Percentiles rank a stretch among this genome's conserved stretches.
These are phyloP conservation scores for Hypotaenidia philippensis DNA, from an alignment of 2,797 vertebrate genomes.

Conservation along the genomic window DNA sequence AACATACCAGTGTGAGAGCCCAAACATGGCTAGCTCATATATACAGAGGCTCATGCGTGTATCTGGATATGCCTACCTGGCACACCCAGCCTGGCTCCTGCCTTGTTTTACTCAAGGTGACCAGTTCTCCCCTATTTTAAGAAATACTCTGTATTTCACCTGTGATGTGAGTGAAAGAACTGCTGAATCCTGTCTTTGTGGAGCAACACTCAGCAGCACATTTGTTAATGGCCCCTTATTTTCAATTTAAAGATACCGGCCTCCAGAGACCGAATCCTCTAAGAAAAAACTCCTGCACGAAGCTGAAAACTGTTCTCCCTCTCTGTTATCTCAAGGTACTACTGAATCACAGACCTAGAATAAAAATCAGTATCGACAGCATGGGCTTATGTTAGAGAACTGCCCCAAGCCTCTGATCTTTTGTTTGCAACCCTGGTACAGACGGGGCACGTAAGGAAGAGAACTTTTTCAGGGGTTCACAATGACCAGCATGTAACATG, in stretches of 20 bases:
- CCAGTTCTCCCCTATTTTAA: not conserved
- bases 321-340: not conserved
- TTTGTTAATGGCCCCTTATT: not conserved
- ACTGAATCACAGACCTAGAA: not conserved
- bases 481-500: not conserved
- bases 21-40: not conserved
- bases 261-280: not conserved
- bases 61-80: not conserved
- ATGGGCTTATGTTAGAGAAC: not conserved
- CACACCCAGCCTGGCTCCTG: not conserved
- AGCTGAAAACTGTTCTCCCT: not conserved
- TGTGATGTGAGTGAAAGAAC: not conserved
- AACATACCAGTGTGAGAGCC: not conserved
- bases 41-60: not conserved
- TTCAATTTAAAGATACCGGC: not conserved
- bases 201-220: not conserved
- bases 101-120: not conserved
- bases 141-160: not conserved
- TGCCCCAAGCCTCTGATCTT: not conserved
- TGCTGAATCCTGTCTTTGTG: not conserved
- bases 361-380: not conserved
- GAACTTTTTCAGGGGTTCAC: not conserved
- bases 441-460: not conserved
- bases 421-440: not conserved
- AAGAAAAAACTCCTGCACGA: not conserved